These are phyloP conservation scores for Paramuricea clavata DNA, from an alignment of 92 coral and sea anemone genomes.

Conservation along the genomic window DNA sequence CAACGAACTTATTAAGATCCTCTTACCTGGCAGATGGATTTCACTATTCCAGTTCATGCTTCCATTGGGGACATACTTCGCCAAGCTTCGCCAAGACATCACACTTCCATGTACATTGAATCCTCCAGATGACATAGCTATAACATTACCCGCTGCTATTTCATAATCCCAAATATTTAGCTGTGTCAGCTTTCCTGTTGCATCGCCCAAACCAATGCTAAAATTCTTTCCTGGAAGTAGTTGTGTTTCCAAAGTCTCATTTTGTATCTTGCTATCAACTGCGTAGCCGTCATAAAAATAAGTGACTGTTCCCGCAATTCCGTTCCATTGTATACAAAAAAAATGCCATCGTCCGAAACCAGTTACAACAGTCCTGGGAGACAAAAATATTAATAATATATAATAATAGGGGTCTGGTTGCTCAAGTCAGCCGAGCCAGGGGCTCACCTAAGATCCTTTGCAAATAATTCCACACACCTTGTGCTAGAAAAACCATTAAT, in stretches of 20 bases:
- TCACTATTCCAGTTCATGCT: not conserved
- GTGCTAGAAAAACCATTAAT: not conserved
- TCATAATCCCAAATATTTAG: not conserved
- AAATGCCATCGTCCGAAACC: not conserved
- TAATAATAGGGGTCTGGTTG: no score
- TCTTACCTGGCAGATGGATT: not conserved
- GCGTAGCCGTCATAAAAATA: not conserved
- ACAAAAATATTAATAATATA: not conserved
- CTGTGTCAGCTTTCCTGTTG: not conserved
- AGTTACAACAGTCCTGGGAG: not conserved
- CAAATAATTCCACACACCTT: no score
- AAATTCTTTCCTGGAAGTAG: not conserved
- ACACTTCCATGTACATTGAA: constrained; percentile 7
- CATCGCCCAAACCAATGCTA: not conserved
- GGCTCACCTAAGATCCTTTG: no score
- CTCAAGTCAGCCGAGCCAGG: no score
- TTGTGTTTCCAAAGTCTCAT: not conserved
- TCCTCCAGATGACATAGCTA: not conserved
- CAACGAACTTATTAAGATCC: no score
- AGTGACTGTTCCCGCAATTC: not conserved
- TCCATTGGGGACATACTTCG: not conserved
- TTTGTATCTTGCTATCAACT: not conserved
- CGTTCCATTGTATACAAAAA: not conserved
- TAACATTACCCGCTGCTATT: not conserved
- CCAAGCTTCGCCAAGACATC: not conserved